Evolutionary conservation across 2,113 vertebrate species (phyloP), one percentile per base, ranked within the genome.

Genomic region (Rana temporaria): DNA sequence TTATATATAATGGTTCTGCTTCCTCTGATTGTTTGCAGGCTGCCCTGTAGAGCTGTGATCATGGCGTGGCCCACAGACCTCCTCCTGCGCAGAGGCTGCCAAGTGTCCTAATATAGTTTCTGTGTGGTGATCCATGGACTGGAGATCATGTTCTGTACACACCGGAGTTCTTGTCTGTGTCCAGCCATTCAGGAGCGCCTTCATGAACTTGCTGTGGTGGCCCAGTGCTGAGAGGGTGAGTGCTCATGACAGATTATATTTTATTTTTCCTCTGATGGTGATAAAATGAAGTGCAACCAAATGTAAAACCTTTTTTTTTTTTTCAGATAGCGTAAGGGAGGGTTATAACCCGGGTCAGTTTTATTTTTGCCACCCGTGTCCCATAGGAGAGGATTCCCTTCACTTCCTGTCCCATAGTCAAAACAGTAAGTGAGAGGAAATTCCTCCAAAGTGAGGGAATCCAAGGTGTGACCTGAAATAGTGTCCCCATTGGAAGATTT

Each of bases 151-250:
- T 56, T 80, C 26, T 59, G 70, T 80, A 62, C 65, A 80, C 20
- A 69, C 67, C 38, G 55, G 56, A 62, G 32, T 16, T 30, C 14
- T 70, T 14, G 4, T n/a, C 18, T 60, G 66, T 19, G 34, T 56
- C 48, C n/a, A 62, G 66, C 20, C 30, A 48, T 38, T 62, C 12
- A 62, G 11, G 60, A 22, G 55, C 62, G 78, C 56, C 66, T 80
- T 70, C 78, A 80, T 70, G 78, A 80, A 68, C 78, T 7, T 80
- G 34, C 55, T 70, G 53, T 80, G 78, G 78, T 80, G 78, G 78
- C 57, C 52, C 53, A 80, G 78, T 63, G 66, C 65, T n/a, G 78
- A 70, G 66, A 48, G 78, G 78, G 78, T 80, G 52, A 80, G 78
- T 80, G 60, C 52, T 30, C 1, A 20, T 26, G 15, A 3, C 24